These are phyloP conservation scores for Acronicta leporina DNA, from an alignment of 2,888 invertebrate species.

Conservation along the genomic window DNA sequence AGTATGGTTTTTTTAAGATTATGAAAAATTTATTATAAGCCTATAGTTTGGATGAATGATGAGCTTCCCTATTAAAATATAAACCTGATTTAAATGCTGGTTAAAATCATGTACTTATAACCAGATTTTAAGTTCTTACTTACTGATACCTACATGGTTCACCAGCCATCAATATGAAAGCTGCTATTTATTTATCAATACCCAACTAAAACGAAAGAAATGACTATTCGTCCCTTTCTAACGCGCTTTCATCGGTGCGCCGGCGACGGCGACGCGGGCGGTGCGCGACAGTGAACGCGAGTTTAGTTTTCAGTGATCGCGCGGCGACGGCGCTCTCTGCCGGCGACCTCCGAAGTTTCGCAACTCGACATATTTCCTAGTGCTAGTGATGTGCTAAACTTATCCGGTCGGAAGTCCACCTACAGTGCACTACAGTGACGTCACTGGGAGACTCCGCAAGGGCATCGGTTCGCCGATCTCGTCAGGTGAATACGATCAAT, in stretches of 20 bases:
- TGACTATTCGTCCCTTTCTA: constrained; percentile 83
- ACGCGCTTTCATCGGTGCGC: constrained; percentile 76
- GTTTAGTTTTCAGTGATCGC: constrained; percentile 86
- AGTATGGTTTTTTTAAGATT: no score
- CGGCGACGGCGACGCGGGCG: constrained; percentile 46
- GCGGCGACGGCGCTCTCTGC: constrained; percentile 82
- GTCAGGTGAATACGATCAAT: constrained; percentile 73
- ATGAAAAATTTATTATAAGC: no score
- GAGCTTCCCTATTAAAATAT: no score
- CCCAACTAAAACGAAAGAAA: constrained; percentile 80
- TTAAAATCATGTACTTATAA: constrained; percentile 29
- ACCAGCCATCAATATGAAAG: constrained; percentile 76
- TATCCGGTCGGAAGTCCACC: constrained; percentile 69
- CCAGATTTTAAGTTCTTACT: constrained; percentile 26
- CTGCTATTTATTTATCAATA: constrained; percentile 69
- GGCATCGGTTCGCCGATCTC: constrained; percentile 61
- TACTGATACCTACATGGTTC: constrained; percentile 63
- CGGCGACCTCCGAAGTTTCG: constrained; percentile 81
- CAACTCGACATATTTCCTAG: constrained; percentile 77
- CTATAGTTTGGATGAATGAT: no score
- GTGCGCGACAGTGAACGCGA: constrained; percentile 74
- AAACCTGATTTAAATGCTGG: constrained; percentile 8
- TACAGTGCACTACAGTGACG: constrained; percentile 59
- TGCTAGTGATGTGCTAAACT: constrained; percentile 82
- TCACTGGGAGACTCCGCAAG: constrained; percentile 63